A percentile compares a stretch with the other conserved stretches of the same genome.
phyloP scores from a whole-genome alignment of 2,888 invertebrate genomes.

The Asteroscopus sphinx region DNA sequence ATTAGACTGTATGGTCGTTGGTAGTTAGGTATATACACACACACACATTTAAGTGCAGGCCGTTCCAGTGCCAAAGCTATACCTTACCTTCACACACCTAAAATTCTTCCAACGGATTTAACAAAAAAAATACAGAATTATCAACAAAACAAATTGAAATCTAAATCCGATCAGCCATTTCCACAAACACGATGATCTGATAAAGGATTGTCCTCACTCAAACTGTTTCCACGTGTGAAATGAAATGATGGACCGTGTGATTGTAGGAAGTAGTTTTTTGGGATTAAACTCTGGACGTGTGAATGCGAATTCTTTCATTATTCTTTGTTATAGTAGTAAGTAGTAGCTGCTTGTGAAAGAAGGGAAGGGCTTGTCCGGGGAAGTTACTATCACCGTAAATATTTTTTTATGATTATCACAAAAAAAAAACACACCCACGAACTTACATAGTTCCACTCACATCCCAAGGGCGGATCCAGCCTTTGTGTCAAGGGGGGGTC shows the following conservation, averaged over 20 bases:
- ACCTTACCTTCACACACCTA: background rate
- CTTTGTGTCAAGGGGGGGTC: too few species aligned
- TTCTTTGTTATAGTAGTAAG: background rate
- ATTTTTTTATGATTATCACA: too few species aligned
- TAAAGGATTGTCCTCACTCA: constrained; percentile 63
- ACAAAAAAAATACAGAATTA: constrained; percentile 14
- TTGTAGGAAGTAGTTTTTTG: constrained; percentile 33
- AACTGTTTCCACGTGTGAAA: constrained; percentile 35
- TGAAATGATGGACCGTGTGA: constrained; percentile 9
- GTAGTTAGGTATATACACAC: too few species aligned
- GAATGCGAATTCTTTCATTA: background rate
- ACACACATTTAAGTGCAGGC: too few species aligned
- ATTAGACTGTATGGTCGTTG: too few species aligned
- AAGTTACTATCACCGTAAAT: too few species aligned
- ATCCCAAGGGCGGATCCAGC: too few species aligned
- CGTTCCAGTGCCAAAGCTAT: too few species aligned
- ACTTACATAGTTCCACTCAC: too few species aligned
- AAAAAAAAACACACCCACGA: too few species aligned
- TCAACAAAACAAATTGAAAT: constrained; percentile 39
- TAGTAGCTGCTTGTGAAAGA: too few species aligned
- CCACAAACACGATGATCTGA: constrained; percentile 52
- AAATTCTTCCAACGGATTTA: constrained; percentile 22
- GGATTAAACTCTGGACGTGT: constrained; percentile 26
- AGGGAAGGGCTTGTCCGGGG: too few species aligned
- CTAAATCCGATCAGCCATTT: constrained; percentile 51